Evolutionary conservation across 2,113 vertebrate genomes (phyloP).

Genomic region (Ailuropoda melanoleuca): DNA sequence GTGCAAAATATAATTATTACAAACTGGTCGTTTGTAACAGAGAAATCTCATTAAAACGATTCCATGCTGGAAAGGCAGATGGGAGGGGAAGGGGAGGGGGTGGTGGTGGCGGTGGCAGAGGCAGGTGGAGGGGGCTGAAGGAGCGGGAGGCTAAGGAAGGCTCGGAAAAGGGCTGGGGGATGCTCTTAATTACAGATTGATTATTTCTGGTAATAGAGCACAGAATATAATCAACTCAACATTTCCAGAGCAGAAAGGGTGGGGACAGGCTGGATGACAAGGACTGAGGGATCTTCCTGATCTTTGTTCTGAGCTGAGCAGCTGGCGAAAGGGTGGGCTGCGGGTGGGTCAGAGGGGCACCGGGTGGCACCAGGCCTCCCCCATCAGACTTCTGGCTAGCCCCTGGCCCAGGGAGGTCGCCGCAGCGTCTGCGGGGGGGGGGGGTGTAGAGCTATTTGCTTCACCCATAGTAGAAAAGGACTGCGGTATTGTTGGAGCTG

Average conservation of each 20-base stretch:
- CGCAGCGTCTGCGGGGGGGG: background rate
- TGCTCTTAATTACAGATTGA: conserved; percentile 84
- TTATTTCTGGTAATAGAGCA: conserved; percentile 80
- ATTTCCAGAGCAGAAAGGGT: conserved; percentile 52
- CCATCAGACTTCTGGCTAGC: background rate
- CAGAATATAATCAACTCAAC: conserved; percentile 74
- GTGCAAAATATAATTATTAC: conserved; percentile 88
- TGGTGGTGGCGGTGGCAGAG: background rate
- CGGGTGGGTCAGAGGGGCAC: too few species aligned
- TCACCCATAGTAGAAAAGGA: background rate
- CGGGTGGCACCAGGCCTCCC: background rate
- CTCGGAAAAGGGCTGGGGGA: conserved; percentile 25
- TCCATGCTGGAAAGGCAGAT: conserved; percentile 75
- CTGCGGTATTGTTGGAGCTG: accelerated
- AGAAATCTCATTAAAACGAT: conserved; percentile 86
- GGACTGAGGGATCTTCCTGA: background rate
- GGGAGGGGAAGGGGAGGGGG: conserved; percentile 36
- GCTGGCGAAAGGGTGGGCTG: background rate
- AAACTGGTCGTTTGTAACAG: conserved; percentile 86
- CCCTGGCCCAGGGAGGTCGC: background rate
- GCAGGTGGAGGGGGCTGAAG: background rate
- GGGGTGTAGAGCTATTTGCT: background rate
- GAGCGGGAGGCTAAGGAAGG: background rate
- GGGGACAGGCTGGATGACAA: background rate
- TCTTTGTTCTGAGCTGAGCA: background rate